phyloP scores from a whole-genome alignment of 2,888 invertebrate genomes.

The Cheilosia scutellata region DNA sequence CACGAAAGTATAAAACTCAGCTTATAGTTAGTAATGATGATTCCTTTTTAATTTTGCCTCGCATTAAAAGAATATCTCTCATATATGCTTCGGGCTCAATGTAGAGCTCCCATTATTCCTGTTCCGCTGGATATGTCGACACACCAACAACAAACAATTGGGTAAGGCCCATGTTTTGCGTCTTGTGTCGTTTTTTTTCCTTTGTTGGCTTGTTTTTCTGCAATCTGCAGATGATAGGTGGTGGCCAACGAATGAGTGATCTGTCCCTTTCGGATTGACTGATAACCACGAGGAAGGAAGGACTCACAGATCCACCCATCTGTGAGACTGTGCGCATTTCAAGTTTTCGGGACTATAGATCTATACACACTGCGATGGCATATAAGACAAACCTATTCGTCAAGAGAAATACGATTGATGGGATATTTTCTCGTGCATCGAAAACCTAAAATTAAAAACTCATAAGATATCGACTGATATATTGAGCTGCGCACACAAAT shows the following conservation, averaged over 20 bases:
- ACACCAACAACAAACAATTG: constrained; percentile 29
- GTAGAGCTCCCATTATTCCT: constrained; percentile 65
- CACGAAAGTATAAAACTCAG: constrained; percentile 51
- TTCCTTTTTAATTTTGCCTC: constrained; percentile 74
- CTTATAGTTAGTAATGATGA: constrained; percentile 71
- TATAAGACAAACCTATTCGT: constrained; percentile 50
- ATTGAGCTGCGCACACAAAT: constrained; percentile 81
- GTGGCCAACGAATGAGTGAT: constrained; percentile 69
- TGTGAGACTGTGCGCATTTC: constrained; percentile 32
- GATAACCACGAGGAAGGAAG: constrained; percentile 67
- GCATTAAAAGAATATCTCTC: constrained; percentile 66
- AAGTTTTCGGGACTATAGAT: constrained; percentile 70
- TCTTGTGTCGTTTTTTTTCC: neutral
- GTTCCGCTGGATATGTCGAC: constrained; percentile 57
- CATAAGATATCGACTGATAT: constrained; percentile 84
- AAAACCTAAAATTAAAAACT: constrained; percentile 84
- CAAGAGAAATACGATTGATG: constrained; percentile 82
- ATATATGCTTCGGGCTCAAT: constrained; percentile 56
- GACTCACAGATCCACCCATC: constrained; percentile 57
- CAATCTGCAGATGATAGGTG: constrained; percentile 67
- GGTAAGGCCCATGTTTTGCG: constrained; percentile 23
- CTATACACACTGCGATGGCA: constrained; percentile 32
- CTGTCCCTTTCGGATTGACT: constrained; percentile 73
- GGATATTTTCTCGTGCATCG: constrained; percentile 77
- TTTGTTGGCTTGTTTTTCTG: constrained; percentile 35